Evolutionary conservation across 2,113 vertebrate genomes (phyloP).

Genomic region (Girardinichthys multiradiatus): DNA sequence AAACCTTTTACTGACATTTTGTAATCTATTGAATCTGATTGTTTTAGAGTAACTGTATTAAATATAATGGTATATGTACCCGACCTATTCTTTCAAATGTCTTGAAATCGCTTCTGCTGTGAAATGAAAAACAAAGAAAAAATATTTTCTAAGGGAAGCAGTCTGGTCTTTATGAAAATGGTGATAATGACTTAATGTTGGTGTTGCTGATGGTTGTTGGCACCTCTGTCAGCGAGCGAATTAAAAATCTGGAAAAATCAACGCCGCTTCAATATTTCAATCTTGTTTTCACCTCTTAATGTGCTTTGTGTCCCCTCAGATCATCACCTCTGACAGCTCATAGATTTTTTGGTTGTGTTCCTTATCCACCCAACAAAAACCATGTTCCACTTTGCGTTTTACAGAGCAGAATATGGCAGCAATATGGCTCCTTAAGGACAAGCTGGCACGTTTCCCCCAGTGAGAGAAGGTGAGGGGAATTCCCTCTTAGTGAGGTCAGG

Average conservation of each 20-base stretch:
- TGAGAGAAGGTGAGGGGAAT: conserved; percentile 52
- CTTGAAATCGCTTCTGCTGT: neutral
- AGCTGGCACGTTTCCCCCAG: conserved; percentile 39
- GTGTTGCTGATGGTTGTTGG: conserved; percentile 46
- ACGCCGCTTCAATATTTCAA: conserved; percentile 2
- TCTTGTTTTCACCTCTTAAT: conserved; percentile 7
- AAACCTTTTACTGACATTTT: too few species aligned
- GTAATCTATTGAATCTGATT: too few species aligned
- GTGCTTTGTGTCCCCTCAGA: neutral
- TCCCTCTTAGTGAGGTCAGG: conserved; percentile 63
- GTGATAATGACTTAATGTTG: conserved; percentile 44
- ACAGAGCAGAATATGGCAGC: conserved; percentile 29
- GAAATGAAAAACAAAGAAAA: too few species aligned
- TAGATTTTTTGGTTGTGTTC: conserved; percentile 3
- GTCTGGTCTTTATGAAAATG: conserved; percentile 57
- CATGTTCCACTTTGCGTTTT: conserved; percentile 45
- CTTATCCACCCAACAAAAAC: conserved; percentile 33
- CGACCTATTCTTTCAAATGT: neutral
- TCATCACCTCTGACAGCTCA: conserved; percentile 8
- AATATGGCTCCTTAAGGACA: conserved; percentile 30
- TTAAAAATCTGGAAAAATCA: conserved; percentile 19
- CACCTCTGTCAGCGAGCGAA: conserved; percentile 32
- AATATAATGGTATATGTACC: neutral
- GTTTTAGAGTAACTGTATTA: neutral
- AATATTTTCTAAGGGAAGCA: neutral